phyloP scores from a whole-genome alignment of 2,797 vertebrate genomes.

The Erithacus rubecula region DNA sequence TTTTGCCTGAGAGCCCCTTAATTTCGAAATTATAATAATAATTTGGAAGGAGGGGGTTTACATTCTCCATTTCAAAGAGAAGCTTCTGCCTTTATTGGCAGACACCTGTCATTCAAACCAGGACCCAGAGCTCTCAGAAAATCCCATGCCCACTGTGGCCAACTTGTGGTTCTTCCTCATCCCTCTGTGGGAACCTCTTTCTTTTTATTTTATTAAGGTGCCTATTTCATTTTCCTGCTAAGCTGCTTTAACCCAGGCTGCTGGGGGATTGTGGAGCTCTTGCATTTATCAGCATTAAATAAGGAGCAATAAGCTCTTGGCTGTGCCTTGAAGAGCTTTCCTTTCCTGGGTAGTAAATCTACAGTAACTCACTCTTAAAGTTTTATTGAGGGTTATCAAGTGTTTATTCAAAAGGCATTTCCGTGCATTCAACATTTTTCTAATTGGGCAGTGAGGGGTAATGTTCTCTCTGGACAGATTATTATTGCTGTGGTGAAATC shows the following conservation, averaged over 20 bases:
- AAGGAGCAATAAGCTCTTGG: slow-evolving; percentile 20
- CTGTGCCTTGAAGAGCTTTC: neutral
- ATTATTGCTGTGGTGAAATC: neutral
- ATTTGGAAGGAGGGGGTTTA: too few relatives aligned
- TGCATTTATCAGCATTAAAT: neutral
- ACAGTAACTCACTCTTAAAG: slow-evolving; percentile 21
- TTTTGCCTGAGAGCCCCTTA: too few relatives aligned
- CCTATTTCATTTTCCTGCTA: neutral
- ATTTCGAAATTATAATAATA: too few relatives aligned
- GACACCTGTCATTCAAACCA: too few relatives aligned
- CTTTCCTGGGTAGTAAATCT: slow-evolving; percentile 47
- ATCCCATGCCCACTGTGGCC: neutral
- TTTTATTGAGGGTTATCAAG: slow-evolving; percentile 60
- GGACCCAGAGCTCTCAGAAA: neutral
- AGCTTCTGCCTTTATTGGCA: too few relatives aligned
- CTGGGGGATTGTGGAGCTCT: neutral
- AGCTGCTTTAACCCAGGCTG: neutral
- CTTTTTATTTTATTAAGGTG: neutral
- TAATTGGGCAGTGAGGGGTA: slow-evolving; percentile 24
- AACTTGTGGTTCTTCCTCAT: neutral
- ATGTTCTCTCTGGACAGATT: neutral
- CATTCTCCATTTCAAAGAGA: too few relatives aligned
- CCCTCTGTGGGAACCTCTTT: neutral
- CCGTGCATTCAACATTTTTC: slow-evolving; percentile 1
- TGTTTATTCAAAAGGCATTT: slow-evolving; percentile 62